Evolutionary conservation across 2,113 vertebrate genomes (phyloP).

Genomic region (Meleagris gallopavo): DNA sequence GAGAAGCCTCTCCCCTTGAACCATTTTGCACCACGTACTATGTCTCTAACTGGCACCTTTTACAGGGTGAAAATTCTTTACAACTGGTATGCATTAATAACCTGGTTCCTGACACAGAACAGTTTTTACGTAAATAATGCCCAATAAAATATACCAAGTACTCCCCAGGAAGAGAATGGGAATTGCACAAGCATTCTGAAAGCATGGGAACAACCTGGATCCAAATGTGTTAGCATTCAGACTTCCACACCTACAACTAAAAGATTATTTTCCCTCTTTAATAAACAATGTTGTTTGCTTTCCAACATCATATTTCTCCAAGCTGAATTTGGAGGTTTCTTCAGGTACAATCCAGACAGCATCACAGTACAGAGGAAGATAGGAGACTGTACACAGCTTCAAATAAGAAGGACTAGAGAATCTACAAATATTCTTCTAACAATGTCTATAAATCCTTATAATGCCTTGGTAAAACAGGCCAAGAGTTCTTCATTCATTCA

Average conservation of each 20-base stretch:
- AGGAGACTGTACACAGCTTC: background rate
- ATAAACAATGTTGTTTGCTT: background rate
- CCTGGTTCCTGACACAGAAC: background rate
- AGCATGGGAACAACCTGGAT: background rate
- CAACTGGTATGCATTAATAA: rapidly evolving
- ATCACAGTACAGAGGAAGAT: background rate
- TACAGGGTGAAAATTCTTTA: background rate
- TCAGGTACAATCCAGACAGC: background rate
- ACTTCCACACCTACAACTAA: background rate
- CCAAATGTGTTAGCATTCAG: too few species aligned
- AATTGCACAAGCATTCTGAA: background rate
- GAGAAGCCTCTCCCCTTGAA: rapidly evolving
- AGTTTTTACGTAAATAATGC: background rate
- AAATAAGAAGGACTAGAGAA: background rate
- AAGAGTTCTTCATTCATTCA: background rate
- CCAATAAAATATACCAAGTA: background rate
- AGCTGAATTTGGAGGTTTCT: background rate
- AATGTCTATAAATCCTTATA: rapidly evolving
- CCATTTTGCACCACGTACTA: rapidly evolving
- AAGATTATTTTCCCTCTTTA: background rate
- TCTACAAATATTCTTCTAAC: background rate
- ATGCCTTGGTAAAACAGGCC: background rate
- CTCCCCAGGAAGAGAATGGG: background rate
- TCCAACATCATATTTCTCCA: background rate
- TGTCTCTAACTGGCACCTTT: background rate